These are phyloP conservation scores for Glaucopsyche alexis DNA, from an alignment of 2,888 invertebrate genomes.

Conservation along the genomic window DNA sequence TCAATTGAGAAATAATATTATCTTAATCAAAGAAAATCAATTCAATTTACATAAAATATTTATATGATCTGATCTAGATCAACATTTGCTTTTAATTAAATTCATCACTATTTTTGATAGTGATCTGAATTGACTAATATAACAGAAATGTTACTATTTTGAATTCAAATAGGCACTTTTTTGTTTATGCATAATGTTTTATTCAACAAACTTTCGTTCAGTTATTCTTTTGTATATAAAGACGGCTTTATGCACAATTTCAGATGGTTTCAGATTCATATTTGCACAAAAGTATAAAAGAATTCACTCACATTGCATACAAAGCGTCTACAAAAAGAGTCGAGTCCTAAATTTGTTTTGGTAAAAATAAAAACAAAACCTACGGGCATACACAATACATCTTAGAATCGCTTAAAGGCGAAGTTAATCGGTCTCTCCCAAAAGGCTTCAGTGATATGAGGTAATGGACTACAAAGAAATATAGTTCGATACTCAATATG, in stretches of 20 bases:
- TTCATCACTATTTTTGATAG: too few species aligned
- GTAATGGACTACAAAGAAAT: conserved; percentile 36
- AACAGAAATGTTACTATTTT: background rate
- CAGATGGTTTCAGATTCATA: conserved; percentile 36
- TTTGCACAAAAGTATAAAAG: conserved; percentile 37
- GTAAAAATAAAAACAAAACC: conserved; percentile 30
- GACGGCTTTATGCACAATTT: conserved; percentile 36
- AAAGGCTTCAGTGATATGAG: conserved; percentile 34
- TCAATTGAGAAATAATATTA: too few species aligned
- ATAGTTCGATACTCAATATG: conserved; percentile 36
- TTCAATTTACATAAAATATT: too few species aligned
- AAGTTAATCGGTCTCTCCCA: conserved; percentile 36
- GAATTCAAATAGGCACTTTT: conserved; percentile 22
- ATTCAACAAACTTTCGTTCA: conserved; percentile 30
- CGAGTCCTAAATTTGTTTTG: conserved; percentile 30
- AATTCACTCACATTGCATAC: conserved; percentile 34
- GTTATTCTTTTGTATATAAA: conserved; percentile 34
- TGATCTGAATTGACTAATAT: background rate
- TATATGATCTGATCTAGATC: too few species aligned
- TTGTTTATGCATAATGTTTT: conserved; percentile 29
- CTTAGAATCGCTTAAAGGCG: conserved; percentile 28
- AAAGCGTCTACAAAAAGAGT: conserved; percentile 33
- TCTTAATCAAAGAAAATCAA: too few species aligned
- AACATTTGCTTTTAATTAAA: too few species aligned
- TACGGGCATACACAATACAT: conserved; percentile 29